Evolutionary conservation across 64 coral and sea anemone genomes (phyloP), one percentile per base, ranked within the genome.

Genomic region (Pocillopora verrucosa): DNA sequence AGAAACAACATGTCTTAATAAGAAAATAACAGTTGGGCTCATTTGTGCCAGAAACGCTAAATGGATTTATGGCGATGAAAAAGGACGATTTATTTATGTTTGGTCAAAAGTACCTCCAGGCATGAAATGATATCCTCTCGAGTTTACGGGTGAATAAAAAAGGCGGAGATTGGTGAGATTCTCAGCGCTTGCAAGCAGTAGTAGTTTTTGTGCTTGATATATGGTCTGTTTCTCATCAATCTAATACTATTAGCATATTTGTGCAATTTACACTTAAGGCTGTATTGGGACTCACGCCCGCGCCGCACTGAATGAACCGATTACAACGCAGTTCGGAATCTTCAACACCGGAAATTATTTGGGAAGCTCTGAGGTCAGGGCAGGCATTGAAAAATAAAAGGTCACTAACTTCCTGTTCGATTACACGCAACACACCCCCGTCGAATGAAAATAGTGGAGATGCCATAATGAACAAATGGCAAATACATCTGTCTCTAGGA

Each of bases 171-270:
- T 7, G 20, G 19, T 63, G 61, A 17, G 11, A 20, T 30, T 10
- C 25, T 25, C 22, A 24, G 67, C 67, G 5, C 30, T 30, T 30
- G 30, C 1, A 76, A 51, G 11, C 5, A 56, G 69, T 12, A 11
- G 37, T 51, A 15, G 38, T 17, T 11, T n/a, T 67, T 79, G 11
- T 16, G 13, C 25, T 69, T 70, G 25, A 62, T 59, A 4, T 9
- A 36, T 56, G 5, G 36, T 56, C 82, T 85, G 82, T 85, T 85
- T 72, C 38, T 72, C 35, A 65, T 85, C 82, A 85, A 20, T 5
- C 45, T 83, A 83, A 83, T 83, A 83, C 80, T 63, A 81, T 83
- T 67, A 83, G 60, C 80, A 83, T 85, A 85, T 85, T 85, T 85
- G 25, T 38, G 63, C 82, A 72, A 85, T 85, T 85, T 72, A 58